Evolutionary conservation across 2,113 vertebrate species (phyloP).

Genomic region (Ovis aries): DNA sequence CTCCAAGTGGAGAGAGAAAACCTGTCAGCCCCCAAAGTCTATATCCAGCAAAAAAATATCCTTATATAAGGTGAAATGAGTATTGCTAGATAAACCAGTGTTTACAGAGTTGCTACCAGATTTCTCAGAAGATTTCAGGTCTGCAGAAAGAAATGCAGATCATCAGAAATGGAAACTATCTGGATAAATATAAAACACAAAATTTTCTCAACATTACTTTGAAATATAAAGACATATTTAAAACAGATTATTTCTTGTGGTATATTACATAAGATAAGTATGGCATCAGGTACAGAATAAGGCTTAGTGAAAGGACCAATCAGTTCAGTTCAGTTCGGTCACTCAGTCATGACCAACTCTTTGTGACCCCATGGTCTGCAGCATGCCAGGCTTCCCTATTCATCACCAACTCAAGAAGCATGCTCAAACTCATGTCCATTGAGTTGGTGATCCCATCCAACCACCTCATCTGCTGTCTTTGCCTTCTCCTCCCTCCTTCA

Average conservation of each 20-base stretch:
- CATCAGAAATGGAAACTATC: neutral
- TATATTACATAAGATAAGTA: neutral
- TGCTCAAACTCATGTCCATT: neutral
- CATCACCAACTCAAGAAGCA: neutral
- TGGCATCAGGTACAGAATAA: neutral
- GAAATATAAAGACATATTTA: neutral
- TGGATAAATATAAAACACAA: neutral
- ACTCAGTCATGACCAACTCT: neutral
- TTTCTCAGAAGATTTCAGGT: neutral
- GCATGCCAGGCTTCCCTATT: neutral
- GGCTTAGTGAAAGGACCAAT: neutral
- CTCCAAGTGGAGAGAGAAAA: neutral
- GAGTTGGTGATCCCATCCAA: neutral
- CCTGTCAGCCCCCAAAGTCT: neutral
- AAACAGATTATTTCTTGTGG: neutral
- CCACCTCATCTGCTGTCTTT: neutral
- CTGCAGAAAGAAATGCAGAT: neutral
- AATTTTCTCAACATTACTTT: neutral
- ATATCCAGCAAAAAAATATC: neutral
- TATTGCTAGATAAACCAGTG: neutral
- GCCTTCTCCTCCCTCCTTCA: neutral
- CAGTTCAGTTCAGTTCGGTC: neutral
- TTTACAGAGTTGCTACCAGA: neutral
- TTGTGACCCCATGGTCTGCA: rapidly evolving
- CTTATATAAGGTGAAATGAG: neutral